These are phyloP conservation scores for Ctenodactylus gundi DNA, from an alignment of 2,113 vertebrate species.

Conservation along the genomic window DNA sequence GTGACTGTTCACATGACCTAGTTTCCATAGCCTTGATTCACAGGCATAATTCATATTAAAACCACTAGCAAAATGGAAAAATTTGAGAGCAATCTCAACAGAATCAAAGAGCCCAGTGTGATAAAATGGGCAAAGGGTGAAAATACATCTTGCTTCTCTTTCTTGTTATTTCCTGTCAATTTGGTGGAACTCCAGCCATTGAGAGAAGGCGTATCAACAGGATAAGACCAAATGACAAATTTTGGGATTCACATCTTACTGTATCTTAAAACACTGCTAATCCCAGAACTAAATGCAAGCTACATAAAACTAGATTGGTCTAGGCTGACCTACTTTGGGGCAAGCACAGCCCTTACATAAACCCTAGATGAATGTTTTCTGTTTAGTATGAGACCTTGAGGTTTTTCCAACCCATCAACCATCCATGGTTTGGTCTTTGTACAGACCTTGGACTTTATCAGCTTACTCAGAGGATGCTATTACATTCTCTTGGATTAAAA, in stretches of 20 bases:
- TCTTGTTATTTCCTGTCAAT: neutral
- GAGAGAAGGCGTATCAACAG: neutral
- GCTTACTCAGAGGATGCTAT: no score
- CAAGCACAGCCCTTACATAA: no score
- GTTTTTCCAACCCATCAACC: no score
- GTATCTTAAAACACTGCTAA: neutral
- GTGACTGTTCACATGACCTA: neutral
- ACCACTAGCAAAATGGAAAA: neutral
- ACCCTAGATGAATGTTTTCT: no score
- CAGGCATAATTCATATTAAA: conserved; percentile 28
- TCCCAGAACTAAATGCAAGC: neutral
- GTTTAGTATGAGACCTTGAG: no score
- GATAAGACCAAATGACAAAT: neutral
- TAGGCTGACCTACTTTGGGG: no score
- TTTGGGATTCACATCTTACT: neutral
- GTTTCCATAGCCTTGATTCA: conserved; percentile 9
- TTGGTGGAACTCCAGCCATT: neutral
- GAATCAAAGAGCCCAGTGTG: neutral
- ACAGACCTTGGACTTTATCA: no score
- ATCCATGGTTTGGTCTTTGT: no score
- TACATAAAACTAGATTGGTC: neutral
- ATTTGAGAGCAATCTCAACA: neutral
- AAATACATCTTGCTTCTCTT: neutral
- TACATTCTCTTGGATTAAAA: no score
- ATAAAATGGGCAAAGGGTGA: neutral